Percentiles rank a stretch among this genome's conserved stretches.
Conservation (phyloP, 2,888 invertebrate genomes). For the Torymus tubicola region DNA sequence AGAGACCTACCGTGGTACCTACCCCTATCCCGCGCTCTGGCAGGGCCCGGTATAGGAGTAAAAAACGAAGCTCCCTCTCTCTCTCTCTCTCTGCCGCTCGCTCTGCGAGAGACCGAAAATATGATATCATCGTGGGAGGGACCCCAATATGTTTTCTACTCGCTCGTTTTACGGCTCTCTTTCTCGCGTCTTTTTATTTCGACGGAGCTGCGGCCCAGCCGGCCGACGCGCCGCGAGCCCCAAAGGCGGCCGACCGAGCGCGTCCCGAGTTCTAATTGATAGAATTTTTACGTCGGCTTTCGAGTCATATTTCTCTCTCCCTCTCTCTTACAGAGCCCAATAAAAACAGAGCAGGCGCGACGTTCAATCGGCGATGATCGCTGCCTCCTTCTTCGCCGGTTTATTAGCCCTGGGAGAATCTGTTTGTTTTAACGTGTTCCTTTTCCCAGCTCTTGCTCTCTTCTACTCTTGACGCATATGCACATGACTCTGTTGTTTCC, state of each 20-base stretch:
- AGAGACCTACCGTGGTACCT: slow-evolving; percentile 44
- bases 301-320: slow-evolving; percentile 47
- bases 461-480: slow-evolving; percentile 33
- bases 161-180: slow-evolving; percentile 57
- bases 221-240: no score
- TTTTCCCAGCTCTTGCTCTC: slow-evolving; percentile 26
- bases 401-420: slow-evolving; percentile 36
- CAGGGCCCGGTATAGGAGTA: slow-evolving; percentile 39
- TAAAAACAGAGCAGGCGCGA: slow-evolving; percentile 23
- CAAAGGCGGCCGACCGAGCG: no score
- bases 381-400: slow-evolving; percentile 30
- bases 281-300: slow-evolving; percentile 54
- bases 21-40: slow-evolving; percentile 49
- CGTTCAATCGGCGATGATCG: slow-evolving; percentile 21
- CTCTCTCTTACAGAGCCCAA: slow-evolving; percentile 25
- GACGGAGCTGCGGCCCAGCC: slow-evolving; percentile 7
- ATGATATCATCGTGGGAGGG: slow-evolving; percentile 60
- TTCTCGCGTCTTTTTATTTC: slow-evolving; percentile 29
- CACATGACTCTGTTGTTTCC: slow-evolving; percentile 16
- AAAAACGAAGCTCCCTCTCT: neutral
- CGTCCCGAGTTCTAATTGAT: slow-evolving; percentile 46
- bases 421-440: slow-evolving; percentile 42
- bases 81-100: no score
- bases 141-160: slow-evolving; percentile 57
- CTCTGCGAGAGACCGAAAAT: slow-evolving; percentile 59